phyloP scores from a whole-genome alignment of 2,888 invertebrate genomes.

The Drosophila rellima region DNA sequence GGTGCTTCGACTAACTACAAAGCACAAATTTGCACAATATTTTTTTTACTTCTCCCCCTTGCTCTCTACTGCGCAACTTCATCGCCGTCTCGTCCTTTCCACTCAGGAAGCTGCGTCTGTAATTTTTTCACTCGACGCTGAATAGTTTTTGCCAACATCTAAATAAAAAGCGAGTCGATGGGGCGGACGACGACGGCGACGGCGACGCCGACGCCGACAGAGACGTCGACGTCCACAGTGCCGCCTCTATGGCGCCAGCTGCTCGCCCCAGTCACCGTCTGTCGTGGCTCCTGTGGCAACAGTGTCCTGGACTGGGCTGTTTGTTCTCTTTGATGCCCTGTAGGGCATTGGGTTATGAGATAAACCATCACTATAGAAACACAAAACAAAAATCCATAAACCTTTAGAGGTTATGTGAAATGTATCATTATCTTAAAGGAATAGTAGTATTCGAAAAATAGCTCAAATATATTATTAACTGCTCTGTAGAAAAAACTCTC shows the following conservation, averaged over 20 bases:
- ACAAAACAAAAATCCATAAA: background rate
- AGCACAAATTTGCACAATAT: slow-evolving; percentile 76
- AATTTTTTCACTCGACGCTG: slow-evolving; percentile 43
- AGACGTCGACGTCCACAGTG: slow-evolving; percentile 52
- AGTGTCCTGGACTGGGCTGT: slow-evolving; percentile 26
- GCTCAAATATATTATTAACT: too few relatives aligned
- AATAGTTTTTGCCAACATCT: slow-evolving; percentile 73
- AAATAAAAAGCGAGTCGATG: slow-evolving; percentile 64
- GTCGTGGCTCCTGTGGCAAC: slow-evolving; percentile 48
- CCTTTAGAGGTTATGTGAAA: background rate
- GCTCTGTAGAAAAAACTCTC: too few relatives aligned
- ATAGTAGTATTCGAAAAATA: too few relatives aligned
- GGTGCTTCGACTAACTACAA: slow-evolving; percentile 50
- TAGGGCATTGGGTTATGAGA: slow-evolving; percentile 43
- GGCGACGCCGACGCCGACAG: slow-evolving; percentile 12
- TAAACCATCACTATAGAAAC: background rate
- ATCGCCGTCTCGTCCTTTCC: slow-evolving; percentile 47
- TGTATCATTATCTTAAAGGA: too few relatives aligned
- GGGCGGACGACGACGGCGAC: slow-evolving; percentile 24
- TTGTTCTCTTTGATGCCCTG: slow-evolving; percentile 46
- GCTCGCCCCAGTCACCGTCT: slow-evolving; percentile 31
- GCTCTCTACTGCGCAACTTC: slow-evolving; percentile 56
- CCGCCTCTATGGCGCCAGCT: slow-evolving; percentile 77
- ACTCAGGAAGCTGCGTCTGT: slow-evolving; percentile 74
- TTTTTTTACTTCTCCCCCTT: slow-evolving; percentile 50